Conservation (phyloP, 1,140 invertebrate genomes). For the Drosophila obscura region DNA sequence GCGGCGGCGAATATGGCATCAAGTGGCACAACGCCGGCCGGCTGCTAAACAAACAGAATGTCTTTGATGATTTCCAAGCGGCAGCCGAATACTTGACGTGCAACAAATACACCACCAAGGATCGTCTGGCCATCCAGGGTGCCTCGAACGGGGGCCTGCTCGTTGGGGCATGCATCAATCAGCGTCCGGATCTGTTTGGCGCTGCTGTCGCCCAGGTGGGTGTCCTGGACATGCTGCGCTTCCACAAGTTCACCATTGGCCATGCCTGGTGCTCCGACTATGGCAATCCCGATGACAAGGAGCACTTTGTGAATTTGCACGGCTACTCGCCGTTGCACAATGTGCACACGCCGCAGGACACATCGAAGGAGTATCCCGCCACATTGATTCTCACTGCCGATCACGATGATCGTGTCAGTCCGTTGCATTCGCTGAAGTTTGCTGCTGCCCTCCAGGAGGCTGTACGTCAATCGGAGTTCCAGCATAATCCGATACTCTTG, state of each 20-base stretch:
- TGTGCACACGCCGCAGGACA: conserved; percentile 87
- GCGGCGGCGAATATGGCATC: conserved; percentile 98
- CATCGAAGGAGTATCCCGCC: conserved; percentile 92
- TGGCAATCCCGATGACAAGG: conserved; percentile 93
- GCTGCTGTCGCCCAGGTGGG: conserved; percentile 95
- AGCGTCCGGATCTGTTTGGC: conserved; percentile 97
- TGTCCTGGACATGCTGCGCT: conserved; percentile 98
- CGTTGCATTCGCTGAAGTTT: conserved; percentile 97
- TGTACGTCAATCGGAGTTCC: conserved; percentile 86
- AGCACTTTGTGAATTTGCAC: conserved; percentile 94
- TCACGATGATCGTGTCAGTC: conserved; percentile 99
- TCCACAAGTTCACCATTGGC: conserved; percentile 99
- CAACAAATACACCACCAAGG: conserved; percentile 91
- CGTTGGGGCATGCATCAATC: conserved; percentile 96
- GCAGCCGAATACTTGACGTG: conserved; percentile 95
- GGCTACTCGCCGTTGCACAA: conserved; percentile 99
- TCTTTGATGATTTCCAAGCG: conserved; percentile 97
- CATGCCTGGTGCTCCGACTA: conserved; percentile 98
- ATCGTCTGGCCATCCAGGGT: conserved; percentile 94
- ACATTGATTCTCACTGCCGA: conserved; percentile 96
- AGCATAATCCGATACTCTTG: conserved; percentile 94
- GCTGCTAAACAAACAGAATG: conserved; percentile 97
- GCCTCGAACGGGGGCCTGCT: conserved; percentile 98
- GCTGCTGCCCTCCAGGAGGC: conserved; percentile 95
- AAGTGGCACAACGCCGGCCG: conserved; percentile 97